Percentiles rank a stretch among this genome's conserved stretches.
These are phyloP conservation scores for Lithobates sylvaticus DNA, from an alignment of 2,797 vertebrate genomes.

Conservation along the genomic window DNA sequence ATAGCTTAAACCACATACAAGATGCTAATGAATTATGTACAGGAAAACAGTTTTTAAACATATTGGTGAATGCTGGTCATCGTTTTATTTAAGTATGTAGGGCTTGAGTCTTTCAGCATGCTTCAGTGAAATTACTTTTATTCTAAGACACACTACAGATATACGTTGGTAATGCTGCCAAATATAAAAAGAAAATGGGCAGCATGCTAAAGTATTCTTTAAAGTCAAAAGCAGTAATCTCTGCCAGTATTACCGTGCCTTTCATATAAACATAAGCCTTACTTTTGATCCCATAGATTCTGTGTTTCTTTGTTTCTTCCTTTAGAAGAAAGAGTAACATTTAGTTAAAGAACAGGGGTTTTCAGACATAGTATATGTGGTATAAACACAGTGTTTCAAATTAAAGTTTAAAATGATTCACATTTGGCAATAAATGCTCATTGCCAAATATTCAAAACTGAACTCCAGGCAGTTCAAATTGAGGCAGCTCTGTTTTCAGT, in stretches of 20 bases:
- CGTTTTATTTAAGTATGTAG: constrained; percentile 42
- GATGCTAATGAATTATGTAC: constrained; percentile 42
- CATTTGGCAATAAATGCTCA: no score
- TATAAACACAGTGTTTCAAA: no score
- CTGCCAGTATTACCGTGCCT: constrained; percentile 28
- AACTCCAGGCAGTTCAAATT: no score
- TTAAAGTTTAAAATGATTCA: no score
- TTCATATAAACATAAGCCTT: constrained; percentile 37
- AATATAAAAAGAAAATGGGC: constrained; percentile 27
- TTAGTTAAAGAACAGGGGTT: constrained; percentile 21
- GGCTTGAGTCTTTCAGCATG: constrained; percentile 35
- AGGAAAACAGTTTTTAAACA: constrained; percentile 29
- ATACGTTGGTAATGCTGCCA: constrained; percentile 32
- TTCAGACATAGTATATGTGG: neutral
- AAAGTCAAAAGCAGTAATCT: constrained; percentile 31
- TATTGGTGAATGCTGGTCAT: constrained; percentile 31
- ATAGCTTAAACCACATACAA: constrained; percentile 26
- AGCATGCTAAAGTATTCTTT: constrained; percentile 27
- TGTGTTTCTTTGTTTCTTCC: constrained; percentile 1
- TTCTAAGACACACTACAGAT: constrained; percentile 46
- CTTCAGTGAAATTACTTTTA: constrained; percentile 39
- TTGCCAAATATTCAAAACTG: no score
- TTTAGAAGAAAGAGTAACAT: neutral
- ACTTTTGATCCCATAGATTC: constrained; percentile 30
- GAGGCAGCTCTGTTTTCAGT: no score